Evolutionary conservation across 2,888 invertebrate species (phyloP), one percentile per base, ranked within the genome.

Genomic region (Heliconius cydno): DNA sequence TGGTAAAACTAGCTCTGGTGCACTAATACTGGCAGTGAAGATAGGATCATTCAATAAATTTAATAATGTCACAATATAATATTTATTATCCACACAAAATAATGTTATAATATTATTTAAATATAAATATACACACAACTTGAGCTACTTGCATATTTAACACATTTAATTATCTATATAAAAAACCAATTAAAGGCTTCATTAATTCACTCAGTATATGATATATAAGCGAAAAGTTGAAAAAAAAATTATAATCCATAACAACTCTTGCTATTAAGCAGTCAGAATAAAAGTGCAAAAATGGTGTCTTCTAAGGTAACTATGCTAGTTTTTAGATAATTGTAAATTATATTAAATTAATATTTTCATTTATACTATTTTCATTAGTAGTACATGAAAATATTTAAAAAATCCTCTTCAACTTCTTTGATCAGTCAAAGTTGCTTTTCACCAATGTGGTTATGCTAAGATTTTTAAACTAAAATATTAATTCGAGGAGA

Each of bases 241-340:
- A 3, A 68, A 65, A 68, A 13, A 41, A 70, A 68, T n/a, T 41
- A n/a, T 41, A 68, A 68, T 68, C 68, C 12, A 41, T 41, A 70
- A 70, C 38, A n/a, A 19, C 25, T 70, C n/a, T 41, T 70, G 0
- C 38, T 25, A 19, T 13, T 41, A 70, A 41, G 25, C n/a, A 70
- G 38, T 6, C 22, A 7, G 13, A 22, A 41, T 7, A 70, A 4
- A 25, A 3, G 7, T 34, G 9, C 9, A 10, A 30, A 30, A 66
- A 66, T 70, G 70, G 15, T 41, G 41, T 70, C 70, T 12, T 70
- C 70, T 1, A 70, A 70, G 38, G 70, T 41, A 41, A 41, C 41
- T 38, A 41, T 41, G n/a, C 3, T 3, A 15, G 22, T 70, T n/a
- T 38, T 22, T 70, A 0, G n/a, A 30, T 30, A 30, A 3, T 30